A percentile compares a stretch with the other conserved stretches of the same genome.
These are phyloP conservation scores for Nipponacmea schrenckii DNA, from an alignment of 2,888 invertebrate species.

Conservation along the genomic window DNA sequence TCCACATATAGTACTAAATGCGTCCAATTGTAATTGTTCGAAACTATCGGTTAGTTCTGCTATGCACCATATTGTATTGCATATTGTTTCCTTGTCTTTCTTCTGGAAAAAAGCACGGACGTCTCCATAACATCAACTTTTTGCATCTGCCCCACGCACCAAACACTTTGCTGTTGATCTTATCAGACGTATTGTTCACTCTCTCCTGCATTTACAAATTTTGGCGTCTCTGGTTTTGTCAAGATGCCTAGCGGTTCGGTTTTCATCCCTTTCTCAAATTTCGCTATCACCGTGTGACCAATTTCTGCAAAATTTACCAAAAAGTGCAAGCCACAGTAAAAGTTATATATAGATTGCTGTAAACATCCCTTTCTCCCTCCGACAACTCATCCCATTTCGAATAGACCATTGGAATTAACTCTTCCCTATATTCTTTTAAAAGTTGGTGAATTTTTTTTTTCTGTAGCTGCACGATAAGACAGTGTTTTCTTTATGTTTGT, in stretches of 20 bases:
- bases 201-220: neutral
- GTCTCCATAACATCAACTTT: conserved; percentile 9
- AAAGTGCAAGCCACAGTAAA: conserved; percentile 26
- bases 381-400: conserved; percentile 13
- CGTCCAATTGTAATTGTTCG: too few relatives aligned
- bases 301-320: conserved; percentile 24
- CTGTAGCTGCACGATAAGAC: conserved; percentile 25
- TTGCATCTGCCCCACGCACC: neutral
- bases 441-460: conserved; percentile 21
- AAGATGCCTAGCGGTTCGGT: neutral
- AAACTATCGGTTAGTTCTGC: too few relatives aligned
- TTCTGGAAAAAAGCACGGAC: conserved; percentile 6
- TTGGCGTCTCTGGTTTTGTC: neutral
- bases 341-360: conserved; percentile 16
- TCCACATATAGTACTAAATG: too few relatives aligned
- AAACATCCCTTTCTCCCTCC: conserved; percentile 3
- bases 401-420: conserved; percentile 15
- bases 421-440: conserved; percentile 13
- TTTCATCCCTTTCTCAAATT: neutral
- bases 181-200: conserved; percentile 7
- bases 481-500: conserved; percentile 21
- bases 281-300: neutral
- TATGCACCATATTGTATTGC: too few relatives aligned
- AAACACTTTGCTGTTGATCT: conserved; percentile 9
- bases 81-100: conserved; percentile 8